Evolutionary conservation across 2,888 invertebrate species (phyloP).

Genomic region (Achlya flavicornis): DNA sequence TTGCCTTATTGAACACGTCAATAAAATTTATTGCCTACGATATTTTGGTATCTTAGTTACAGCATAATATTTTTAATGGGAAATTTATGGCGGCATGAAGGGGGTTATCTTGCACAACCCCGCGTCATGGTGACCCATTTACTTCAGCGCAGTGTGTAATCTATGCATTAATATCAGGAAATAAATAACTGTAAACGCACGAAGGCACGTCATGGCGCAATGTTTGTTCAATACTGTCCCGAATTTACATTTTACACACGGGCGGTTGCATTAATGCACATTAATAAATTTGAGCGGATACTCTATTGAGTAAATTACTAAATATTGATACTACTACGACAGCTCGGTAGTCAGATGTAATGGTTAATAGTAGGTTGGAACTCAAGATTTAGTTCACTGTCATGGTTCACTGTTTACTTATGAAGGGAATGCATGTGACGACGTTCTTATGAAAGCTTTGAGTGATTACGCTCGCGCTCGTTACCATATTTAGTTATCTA

Average conservation of each 20-base stretch:
- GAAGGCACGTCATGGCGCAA: conserved; percentile 35
- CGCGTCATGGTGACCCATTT: conserved; percentile 63
- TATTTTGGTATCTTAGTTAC: conserved; percentile 24
- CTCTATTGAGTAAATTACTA: not conserved
- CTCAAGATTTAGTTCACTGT: conserved; percentile 36
- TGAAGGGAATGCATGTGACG: conserved; percentile 22
- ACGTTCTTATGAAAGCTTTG: conserved; percentile 36
- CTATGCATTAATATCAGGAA: conserved; percentile 59
- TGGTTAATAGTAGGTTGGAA: conserved; percentile 34
- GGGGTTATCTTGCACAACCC: conserved; percentile 63
- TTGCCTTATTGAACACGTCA: conserved; percentile 12
- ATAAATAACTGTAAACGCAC: conserved; percentile 43
- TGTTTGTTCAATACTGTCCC: conserved; percentile 50
- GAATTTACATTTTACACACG: conserved; percentile 35
- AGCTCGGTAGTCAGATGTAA: conserved; percentile 23
- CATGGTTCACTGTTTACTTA: conserved; percentile 39
- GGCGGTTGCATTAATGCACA: conserved; percentile 14
- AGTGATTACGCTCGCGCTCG: conserved; percentile 29
- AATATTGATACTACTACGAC: conserved; percentile 9
- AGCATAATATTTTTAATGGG: conserved; percentile 45
- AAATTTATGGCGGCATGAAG: conserved; percentile 56
- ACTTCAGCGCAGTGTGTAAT: conserved; percentile 53
- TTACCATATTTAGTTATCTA: conserved; percentile 33
- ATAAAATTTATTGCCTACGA: conserved; percentile 15
- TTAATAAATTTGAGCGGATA: conserved; percentile 19